Base-by-base conservation (phyloP, 2,113 vertebrate species). In the Oreocharis arfaki region DNA sequence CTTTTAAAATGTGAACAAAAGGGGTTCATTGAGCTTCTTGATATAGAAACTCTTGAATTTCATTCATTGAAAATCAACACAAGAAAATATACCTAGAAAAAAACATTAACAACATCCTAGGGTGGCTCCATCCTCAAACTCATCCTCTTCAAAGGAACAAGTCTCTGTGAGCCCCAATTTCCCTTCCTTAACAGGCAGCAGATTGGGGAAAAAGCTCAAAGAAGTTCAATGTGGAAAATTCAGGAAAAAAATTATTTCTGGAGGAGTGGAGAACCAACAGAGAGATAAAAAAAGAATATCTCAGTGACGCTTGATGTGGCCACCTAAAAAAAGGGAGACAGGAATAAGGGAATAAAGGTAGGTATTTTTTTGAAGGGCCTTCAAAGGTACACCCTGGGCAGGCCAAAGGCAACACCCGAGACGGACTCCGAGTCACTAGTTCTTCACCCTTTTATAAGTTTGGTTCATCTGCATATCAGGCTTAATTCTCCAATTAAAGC, bases 1-100 rank as follows among this genome's bases (percentile, higher is more conserved):
- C 9, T 28, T 77, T 77, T 42, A 35, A 90, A 73, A 60, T 21
- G 2, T 21, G 24, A 49, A 41, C 11, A n/a, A 10, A 76, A 65
- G 16, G 1, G 2, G 2, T 70, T 82, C 13, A 11, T 11, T 49
- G 63, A 84, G 11, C 3, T 2, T 67, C 33, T 30, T 1, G 1
- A 14, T 16, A 17, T 8, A n/a, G 57, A 60, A 65, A 35, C 7
- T 20, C 24, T 32, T 2, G 10, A 74, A 42, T 32, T 55, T 21
- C 39, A 2, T 55, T 86, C 67, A 59, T 32, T 84, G 27, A 50
- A 16, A 67, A 35, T 30, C 3, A 77, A 3, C 6, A 9, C 22
- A 64, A 35, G 15, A 53, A 18, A 1, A 81, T 60, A 32, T 24
- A 13, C 21, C 23, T 39, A 20, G 16, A 14, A 33, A n/a, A n/a